Evolutionary conservation across 2,888 invertebrate genomes (phyloP).

Genomic region (Nemotelus nigrinus): DNA sequence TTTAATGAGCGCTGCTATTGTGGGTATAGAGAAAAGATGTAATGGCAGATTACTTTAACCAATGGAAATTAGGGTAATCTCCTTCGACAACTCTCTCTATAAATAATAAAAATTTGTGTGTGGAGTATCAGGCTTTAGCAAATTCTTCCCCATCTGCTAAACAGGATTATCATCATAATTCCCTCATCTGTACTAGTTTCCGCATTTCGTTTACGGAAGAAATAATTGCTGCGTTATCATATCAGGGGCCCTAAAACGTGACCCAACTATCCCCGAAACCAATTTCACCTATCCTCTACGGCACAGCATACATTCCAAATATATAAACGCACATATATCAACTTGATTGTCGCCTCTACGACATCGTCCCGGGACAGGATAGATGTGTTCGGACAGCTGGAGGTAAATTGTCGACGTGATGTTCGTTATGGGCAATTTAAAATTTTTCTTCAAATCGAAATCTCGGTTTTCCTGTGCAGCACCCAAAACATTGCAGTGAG

Average conservation of each 20-base stretch:
- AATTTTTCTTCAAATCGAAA: slow-evolving; percentile 21
- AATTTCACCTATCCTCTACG: background rate
- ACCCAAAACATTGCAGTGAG: background rate
- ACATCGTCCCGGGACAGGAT: background rate
- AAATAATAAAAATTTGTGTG: no score
- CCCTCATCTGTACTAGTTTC: background rate
- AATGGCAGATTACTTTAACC: background rate
- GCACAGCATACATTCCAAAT: background rate
- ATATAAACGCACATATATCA: slow-evolving; percentile 13
- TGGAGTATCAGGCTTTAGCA: no score
- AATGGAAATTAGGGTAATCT: no score
- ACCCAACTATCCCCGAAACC: background rate
- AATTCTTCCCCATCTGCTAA: background rate
- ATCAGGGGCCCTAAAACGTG: background rate
- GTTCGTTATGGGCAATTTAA: slow-evolving; percentile 43
- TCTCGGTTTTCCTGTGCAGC: background rate
- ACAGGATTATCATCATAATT: background rate
- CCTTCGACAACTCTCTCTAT: no score
- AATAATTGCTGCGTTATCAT: background rate
- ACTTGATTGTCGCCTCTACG: background rate
- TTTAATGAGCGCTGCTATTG: background rate
- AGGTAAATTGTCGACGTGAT: slow-evolving; percentile 27
- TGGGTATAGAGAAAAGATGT: background rate
- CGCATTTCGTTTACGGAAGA: background rate
- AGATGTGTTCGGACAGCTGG: slow-evolving; percentile 27